Evolutionary conservation across 2,113 vertebrate species (phyloP), one percentile per base, ranked within the genome.

Genomic region (Lota lota): DNA sequence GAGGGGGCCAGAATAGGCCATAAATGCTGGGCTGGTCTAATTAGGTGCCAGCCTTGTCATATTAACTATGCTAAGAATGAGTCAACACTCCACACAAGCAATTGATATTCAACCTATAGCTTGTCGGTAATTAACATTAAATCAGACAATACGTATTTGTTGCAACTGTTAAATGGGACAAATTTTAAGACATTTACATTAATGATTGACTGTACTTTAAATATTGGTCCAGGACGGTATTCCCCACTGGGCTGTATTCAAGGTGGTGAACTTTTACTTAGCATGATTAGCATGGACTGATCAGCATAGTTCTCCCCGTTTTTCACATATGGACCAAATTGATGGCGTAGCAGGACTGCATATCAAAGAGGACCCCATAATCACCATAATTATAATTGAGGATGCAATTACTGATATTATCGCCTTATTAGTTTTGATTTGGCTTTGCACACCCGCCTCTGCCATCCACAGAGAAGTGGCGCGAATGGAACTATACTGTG

Each of bases 1-100:
- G 80, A 83, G 79, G 70, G 75, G 83, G 79, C 86, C 85, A 90
- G 86, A 88, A 85, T 84, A 76, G 83, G 74, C 85, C 79, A 87
- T 90, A 89, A 91, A 93, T 84, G 83, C 84, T 84, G 75, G 82
- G 83, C 88, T 83, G 83, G 77, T 86, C 80, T 86, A 86, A 90
- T 92, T 89, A 88, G 82, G 78, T 77, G 79, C 76, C 67, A 80
- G 80, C 22, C 71, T 78, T 71, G 69, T 82, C 78, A 86, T 87
- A 77, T 78, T 73, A 85, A 72, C 70, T 68, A 79, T 84, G 80
- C 40, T 80, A 73, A 58, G 70, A 89, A 86, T 78, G 74, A 19
- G 66, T 79, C 72, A 82, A 78, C 73, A 72, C 69, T 71, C 74
- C 57, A 74, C 63, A 57, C 67, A 51, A 10, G 22, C 53, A 68